A percentile compares a stretch with the other conserved stretches of the same genome.
Evolutionary conservation across 2,888 invertebrate genomes (phyloP).

Genomic region (Mythimna impura): DNA sequence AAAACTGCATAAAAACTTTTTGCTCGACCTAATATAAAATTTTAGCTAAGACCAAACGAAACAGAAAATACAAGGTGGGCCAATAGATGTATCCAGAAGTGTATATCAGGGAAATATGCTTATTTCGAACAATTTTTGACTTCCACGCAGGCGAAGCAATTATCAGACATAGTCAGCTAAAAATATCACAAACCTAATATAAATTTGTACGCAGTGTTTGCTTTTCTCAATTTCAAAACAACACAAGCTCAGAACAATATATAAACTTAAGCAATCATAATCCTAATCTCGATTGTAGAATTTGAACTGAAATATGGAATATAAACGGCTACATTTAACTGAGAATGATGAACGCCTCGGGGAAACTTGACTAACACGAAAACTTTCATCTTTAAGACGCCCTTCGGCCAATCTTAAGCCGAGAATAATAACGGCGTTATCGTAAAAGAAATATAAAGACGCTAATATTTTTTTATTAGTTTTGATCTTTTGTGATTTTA

Average conservation of each 20-base stretch:
- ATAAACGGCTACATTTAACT: conserved; percentile 44
- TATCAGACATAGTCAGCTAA: not conserved
- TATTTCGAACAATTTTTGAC: too few species aligned
- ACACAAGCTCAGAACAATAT: not conserved
- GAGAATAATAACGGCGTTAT: conserved; percentile 43
- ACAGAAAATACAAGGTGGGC: too few species aligned
- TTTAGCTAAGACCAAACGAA: too few species aligned
- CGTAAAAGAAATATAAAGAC: conserved; percentile 50
- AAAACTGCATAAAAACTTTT: too few species aligned
- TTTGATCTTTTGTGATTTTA: conserved; percentile 24
- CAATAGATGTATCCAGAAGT: too few species aligned
- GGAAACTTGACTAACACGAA: conserved; percentile 36
- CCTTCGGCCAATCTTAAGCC: conserved; percentile 25
- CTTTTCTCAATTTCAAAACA: not conserved
- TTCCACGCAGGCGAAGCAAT: too few species aligned
- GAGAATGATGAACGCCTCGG: conserved; percentile 28
- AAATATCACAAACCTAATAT: not conserved
- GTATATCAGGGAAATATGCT: too few species aligned
- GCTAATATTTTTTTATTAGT: conserved; percentile 19
- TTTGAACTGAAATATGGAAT: conserved; percentile 9
- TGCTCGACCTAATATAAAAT: too few species aligned
- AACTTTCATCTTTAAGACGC: conserved; percentile 45
- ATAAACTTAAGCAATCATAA: conserved; percentile 24
- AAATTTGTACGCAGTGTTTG: not conserved
- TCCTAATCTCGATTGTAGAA: conserved; percentile 9